These are phyloP conservation scores for Rapana venosa DNA, from an alignment of 2,888 invertebrate species.

Conservation along the genomic window DNA sequence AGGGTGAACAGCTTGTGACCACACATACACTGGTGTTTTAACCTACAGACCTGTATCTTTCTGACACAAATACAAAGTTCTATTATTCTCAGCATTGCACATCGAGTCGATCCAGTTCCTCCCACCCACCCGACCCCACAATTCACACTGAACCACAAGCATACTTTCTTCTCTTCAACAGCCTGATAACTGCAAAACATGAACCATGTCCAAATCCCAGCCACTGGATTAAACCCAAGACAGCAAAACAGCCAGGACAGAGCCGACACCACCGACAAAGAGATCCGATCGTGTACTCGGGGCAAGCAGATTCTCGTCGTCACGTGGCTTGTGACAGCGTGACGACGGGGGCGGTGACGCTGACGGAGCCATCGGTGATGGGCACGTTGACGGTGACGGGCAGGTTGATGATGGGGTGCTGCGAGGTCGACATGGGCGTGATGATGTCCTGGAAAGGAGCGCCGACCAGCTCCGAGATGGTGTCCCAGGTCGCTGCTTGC, in stretches of 20 bases:
- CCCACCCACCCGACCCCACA: too few relatives aligned
- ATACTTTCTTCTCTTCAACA: not conserved
- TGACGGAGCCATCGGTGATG: slow-evolving; percentile 14
- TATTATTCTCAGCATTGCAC: too few relatives aligned
- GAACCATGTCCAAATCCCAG: not conserved
- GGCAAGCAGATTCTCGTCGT: not conserved
- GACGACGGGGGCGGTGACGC: slow-evolving; percentile 11
- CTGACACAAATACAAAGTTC: too few relatives aligned
- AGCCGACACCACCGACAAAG: not conserved
- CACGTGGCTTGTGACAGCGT: slow-evolving; percentile 14
- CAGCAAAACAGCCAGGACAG: not conserved
- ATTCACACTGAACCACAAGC: too few relatives aligned
- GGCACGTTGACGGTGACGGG: slow-evolving; percentile 35
- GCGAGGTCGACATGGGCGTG: not conserved
- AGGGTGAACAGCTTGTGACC: too few relatives aligned
- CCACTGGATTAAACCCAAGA: not conserved
- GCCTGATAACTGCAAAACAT: not conserved
- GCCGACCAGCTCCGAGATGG: slow-evolving; percentile 23
- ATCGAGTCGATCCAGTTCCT: too few relatives aligned
- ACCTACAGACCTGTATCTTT: too few relatives aligned
- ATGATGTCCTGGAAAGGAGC: slow-evolving; percentile 27
- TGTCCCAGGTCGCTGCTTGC: slow-evolving; percentile 31
- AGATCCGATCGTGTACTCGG: not conserved
- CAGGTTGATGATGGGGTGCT: slow-evolving; percentile 35
- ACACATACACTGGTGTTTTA: too few relatives aligned